Conservation (phyloP, 2,113 vertebrate genomes). For the Solea solea region DNA sequence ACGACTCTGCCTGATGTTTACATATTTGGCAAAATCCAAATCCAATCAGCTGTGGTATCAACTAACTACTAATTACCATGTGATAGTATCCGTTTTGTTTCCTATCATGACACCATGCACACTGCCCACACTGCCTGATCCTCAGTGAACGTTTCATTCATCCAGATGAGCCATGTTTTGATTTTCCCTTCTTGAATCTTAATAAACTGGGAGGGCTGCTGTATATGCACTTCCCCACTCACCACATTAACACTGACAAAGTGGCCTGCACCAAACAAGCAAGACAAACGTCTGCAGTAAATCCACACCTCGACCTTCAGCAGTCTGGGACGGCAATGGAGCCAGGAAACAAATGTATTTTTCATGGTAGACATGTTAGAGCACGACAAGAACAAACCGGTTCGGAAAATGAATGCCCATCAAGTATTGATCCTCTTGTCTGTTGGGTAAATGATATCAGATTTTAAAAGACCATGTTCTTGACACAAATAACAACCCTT, state of each 20-base stretch:
- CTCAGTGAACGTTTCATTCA: constrained; percentile 58
- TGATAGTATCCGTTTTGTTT: background rate
- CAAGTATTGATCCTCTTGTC: constrained; percentile 55
- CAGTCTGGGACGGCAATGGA: constrained; percentile 45
- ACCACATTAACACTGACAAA: constrained; percentile 70
- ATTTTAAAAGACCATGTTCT: constrained; percentile 45
- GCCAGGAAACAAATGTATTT: constrained; percentile 67
- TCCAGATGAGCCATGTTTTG: constrained; percentile 44
- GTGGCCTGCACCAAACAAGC: constrained; percentile 50
- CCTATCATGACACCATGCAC: background rate
- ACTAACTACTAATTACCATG: background rate
- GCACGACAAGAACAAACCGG: constrained; percentile 40
- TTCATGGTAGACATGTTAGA: constrained; percentile 62
- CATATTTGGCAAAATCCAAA: background rate
- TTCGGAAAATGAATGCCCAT: constrained; percentile 55
- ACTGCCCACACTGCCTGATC: constrained; percentile 26
- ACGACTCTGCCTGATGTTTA: constrained; percentile 7
- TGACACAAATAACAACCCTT: constrained; percentile 14
- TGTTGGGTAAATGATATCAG: constrained; percentile 32
- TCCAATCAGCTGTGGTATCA: background rate
- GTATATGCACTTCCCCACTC: constrained; percentile 50
- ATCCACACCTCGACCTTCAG: constrained; percentile 68
- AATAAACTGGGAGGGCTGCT: constrained; percentile 49
- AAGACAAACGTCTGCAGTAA: constrained; percentile 71
- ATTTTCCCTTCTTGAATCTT: constrained; percentile 44